Evolutionary conservation across 2,113 vertebrate species (phyloP).

Genomic region (Malurus melanocephalus): DNA sequence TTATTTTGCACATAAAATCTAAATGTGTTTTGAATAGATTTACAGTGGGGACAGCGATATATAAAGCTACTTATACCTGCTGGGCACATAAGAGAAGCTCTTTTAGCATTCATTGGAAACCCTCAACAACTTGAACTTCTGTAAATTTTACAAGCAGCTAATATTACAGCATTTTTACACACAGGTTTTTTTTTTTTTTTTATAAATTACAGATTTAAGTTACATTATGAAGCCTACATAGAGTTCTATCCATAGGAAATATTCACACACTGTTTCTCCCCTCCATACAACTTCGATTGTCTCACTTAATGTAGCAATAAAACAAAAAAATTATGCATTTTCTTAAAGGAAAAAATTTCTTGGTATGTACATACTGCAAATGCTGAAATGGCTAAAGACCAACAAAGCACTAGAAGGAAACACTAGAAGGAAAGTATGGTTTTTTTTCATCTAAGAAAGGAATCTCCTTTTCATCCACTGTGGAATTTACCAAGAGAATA

Average conservation of each 20-base stretch:
- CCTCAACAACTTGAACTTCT: constrained; percentile 70
- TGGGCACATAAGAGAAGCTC: constrained; percentile 81
- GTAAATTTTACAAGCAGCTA: constrained; percentile 87
- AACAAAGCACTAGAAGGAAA: constrained; percentile 30
- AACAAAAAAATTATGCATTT: constrained; percentile 24
- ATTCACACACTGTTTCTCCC: constrained; percentile 64
- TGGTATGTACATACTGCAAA: constrained; percentile 19
- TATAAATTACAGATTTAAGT: constrained; percentile 74
- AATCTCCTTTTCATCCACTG: neutral
- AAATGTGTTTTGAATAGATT: constrained; percentile 77
- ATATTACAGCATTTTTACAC: constrained; percentile 86
- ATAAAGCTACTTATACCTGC: constrained; percentile 82
- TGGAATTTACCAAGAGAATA: constrained; percentile 9
- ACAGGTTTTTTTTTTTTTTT: constrained; percentile 62
- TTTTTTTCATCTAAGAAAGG: constrained; percentile 11
- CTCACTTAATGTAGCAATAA: constrained; percentile 41
- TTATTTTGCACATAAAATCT: constrained; percentile 73
- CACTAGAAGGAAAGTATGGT: neutral
- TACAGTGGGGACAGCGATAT: constrained; percentile 82
- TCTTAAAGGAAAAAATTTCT: constrained; percentile 22
- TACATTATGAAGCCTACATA: constrained; percentile 68
- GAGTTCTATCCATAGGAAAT: constrained; percentile 73
- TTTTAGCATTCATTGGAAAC: constrained; percentile 80
- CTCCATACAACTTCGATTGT: constrained; percentile 58
- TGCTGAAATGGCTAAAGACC: neutral